Base-by-base conservation (phyloP, 2,113 vertebrate species). In the Crotalus horridus region DNA sequence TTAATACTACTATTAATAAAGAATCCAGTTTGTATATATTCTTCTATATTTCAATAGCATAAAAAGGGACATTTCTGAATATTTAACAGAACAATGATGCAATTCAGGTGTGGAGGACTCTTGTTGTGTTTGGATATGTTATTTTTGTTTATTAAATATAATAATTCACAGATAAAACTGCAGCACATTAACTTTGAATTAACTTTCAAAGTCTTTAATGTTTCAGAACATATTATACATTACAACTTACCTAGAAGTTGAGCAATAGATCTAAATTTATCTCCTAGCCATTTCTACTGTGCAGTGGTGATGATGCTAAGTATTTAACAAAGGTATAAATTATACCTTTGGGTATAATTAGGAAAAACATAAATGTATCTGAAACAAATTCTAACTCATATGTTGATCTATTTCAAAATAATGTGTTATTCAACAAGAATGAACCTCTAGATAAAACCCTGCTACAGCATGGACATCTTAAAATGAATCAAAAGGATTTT, bases 341-440 rank as follows among this genome's bases (percentile, higher is more conserved):
- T 46, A 26, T 7, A 8, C 21, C 23, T 59, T 59, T 24, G 23
- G 23, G 23, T 59, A 61, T 61, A 29, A 61, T 12, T 85, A 33
- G 12, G 29, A 33, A 21, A 10, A 39, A 13, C 10, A 90, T 29
- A 53, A 43, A 56, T 26, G 26, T 54, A 85, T 26, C 24, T 85
- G 64, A 61, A 87, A 91, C 26, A 87, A 87, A 91, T n/a, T 48
- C 13, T 33, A 87, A 93, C 95, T 93, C 95, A 92, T 94, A 88
- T 23, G 61, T 55, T 94, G 95, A 93, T 86, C 89, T 93, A 96
- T 96, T 94, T 93, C 91, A 95, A 95, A 92, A 64, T 54, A 59
- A 93, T 91, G 91, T 92, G 81, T 95, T 87, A 95, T 96, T 97
- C 95, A 92, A 92, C n/a, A 59, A 59, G 15, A 89, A 81, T 39